Evolutionary conservation across 2,797 vertebrate species (phyloP).

Genomic region (Cyclopterus lumpus): DNA sequence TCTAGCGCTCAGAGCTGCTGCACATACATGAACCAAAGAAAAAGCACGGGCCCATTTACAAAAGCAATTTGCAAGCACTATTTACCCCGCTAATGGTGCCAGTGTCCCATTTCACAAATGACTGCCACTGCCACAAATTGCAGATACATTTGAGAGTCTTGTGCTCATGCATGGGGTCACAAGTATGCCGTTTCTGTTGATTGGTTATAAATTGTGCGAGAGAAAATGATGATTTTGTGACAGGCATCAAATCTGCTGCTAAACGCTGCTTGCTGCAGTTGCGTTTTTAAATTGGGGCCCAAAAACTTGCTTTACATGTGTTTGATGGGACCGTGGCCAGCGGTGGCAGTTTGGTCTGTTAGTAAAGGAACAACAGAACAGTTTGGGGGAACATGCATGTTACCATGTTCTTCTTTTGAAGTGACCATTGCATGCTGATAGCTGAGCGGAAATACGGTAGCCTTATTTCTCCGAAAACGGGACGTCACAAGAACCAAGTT

Average conservation of each 20-base stretch:
- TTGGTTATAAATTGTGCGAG: neutral
- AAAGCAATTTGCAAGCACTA: neutral
- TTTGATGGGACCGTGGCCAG: neutral
- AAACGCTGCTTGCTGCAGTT: neutral
- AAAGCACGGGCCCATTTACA: neutral
- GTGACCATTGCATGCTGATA: neutral
- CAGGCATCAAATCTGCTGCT: neutral
- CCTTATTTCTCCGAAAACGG: neutral
- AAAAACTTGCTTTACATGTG: neutral
- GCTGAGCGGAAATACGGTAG: neutral
- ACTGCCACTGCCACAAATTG: neutral
- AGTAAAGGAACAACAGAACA: neutral
- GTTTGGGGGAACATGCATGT: neutral
- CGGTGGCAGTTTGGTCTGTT: neutral
- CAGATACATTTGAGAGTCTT: neutral
- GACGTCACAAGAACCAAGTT: neutral
- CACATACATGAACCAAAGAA: neutral
- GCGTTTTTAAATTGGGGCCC: neutral
- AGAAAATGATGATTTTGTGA: neutral
- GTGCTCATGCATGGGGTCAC: neutral
- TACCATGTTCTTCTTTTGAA: no score
- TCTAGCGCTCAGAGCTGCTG: neutral
- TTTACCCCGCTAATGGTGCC: conserved; percentile 3
- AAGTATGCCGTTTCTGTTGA: neutral
- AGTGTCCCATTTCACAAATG: conserved; percentile 3